Evolutionary conservation across 1,140 invertebrate genomes (phyloP).

Genomic region (Bicyclus anynana): DNA sequence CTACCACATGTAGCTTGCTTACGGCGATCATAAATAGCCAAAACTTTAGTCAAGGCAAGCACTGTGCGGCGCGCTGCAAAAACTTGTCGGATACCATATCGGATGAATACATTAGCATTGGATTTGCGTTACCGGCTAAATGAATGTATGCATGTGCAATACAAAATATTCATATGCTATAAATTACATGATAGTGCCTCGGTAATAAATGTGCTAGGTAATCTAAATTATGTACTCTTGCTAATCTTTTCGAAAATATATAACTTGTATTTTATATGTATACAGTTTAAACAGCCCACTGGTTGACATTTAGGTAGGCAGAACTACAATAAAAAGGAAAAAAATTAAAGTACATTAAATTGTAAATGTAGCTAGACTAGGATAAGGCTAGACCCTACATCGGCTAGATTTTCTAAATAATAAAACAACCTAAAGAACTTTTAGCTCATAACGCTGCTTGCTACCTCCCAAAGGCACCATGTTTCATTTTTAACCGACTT

Average conservation of each 20-base stretch:
- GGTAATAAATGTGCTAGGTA: neutral
- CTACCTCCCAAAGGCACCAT: too few relatives aligned
- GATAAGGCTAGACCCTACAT: too few relatives aligned
- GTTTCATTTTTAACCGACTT: too few relatives aligned
- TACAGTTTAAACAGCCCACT: too few relatives aligned
- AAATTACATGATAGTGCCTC: conserved; percentile 3
- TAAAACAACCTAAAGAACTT: too few relatives aligned
- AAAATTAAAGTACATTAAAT: too few relatives aligned
- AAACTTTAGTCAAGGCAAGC: conserved; percentile 1
- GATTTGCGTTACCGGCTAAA: conserved; percentile 14
- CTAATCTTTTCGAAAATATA: neutral
- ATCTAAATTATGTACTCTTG: neutral
- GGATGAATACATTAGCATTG: conserved; percentile 22
- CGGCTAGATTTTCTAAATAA: too few relatives aligned
- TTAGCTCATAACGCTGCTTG: too few relatives aligned
- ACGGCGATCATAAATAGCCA: neutral
- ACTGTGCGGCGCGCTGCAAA: conserved; percentile 8
- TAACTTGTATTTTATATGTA: neutral
- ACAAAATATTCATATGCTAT: conserved; percentile 19
- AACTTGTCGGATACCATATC: conserved; percentile 27
- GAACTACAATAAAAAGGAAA: too few relatives aligned
- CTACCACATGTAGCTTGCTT: neutral
- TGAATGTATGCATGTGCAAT: conserved; percentile 17
- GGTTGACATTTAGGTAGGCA: neutral
- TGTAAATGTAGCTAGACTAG: too few relatives aligned